Evolutionary conservation across 2,113 vertebrate species (phyloP).

Genomic region (Chrysochloris asiatica): DNA sequence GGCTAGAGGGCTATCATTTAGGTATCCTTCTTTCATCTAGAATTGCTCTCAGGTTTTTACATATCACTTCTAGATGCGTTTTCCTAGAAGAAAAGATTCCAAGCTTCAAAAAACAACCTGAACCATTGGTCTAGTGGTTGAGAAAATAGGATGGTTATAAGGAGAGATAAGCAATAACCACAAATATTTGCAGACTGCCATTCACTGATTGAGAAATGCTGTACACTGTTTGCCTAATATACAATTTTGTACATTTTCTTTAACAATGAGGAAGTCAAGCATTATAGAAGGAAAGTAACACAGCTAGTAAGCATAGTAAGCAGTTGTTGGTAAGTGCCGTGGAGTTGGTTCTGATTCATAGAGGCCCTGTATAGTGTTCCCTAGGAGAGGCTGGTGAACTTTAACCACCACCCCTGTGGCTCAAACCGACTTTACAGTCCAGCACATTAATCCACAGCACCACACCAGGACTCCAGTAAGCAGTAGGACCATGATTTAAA

Average conservation of each 20-base stretch:
- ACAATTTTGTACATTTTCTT: constrained; percentile 13
- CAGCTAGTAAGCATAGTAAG: too few relatives aligned
- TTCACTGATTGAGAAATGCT: background rate
- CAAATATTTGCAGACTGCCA: background rate
- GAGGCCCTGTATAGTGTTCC: too few relatives aligned
- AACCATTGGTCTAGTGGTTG: constrained; percentile 2
- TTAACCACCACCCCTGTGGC: too few relatives aligned
- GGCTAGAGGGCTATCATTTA: background rate
- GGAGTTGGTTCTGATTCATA: too few relatives aligned
- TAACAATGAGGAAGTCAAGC: constrained; percentile 35
- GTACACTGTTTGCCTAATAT: background rate
- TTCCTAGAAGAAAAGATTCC: constrained; percentile 14
- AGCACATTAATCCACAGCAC: too few relatives aligned
- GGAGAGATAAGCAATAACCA: constrained; percentile 10
- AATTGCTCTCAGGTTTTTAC: background rate
- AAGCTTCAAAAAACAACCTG: background rate
- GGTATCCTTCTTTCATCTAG: background rate
- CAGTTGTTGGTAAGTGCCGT: too few relatives aligned
- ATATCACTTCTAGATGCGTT: background rate
- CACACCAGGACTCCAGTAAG: too few relatives aligned
- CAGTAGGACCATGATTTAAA: background rate
- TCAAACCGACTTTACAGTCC: too few relatives aligned
- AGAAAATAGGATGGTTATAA: background rate
- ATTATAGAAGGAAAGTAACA: constrained; percentile 5
- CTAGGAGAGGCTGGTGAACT: too few relatives aligned